Base-by-base conservation (phyloP, 2,888 invertebrate species). In the Psococerastis gibbosa region DNA sequence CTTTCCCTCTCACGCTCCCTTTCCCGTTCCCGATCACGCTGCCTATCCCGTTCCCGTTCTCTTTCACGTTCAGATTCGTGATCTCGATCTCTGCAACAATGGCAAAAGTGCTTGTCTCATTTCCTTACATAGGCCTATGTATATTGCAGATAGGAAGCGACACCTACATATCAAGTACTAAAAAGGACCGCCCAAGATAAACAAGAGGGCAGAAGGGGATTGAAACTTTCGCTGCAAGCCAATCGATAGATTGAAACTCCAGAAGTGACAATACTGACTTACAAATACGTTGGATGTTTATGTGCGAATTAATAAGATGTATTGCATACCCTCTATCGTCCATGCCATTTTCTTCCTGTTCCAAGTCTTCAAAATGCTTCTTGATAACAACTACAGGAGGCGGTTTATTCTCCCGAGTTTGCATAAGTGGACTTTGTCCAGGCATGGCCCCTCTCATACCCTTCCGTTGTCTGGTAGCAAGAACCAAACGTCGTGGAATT, bases 331-430 rank as follows among this genome's bases (percentile, higher is more conserved):
- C 20, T 38, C 38, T 38, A 4, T 38, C 38, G 6, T 38, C 38
- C 3, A 38, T 38, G 9, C 38, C 38, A 22, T 38, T 38, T 18
- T 38, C 38, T 18, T 38, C 38, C 11, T 38, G 38, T 20, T 38
- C 38, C 38, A 38, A 38, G 4, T 38, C 38, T 11, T 38, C 38
- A 22, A 38, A 38, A 18, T 38, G 38, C 47, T 64, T 63, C 52
- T 91, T 91, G 55, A 91, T 78, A 47, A 91, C 88, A 34, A 91
- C 89, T 18, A 89, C 88, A 23, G 89, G 89, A 46, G 88, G 88
- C 46, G 85, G 80, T 57, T 87, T 87, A 61, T 77, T 78, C 56
- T 87, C 84, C 15, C 77, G 63, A 18, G 78, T 71, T 45, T 75
- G 69, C 49, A 74, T 60, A 27, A 32, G 32, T 32, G 27, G 44